Percentiles rank a stretch among this genome's conserved stretches.
Evolutionary conservation across 2,113 vertebrate genomes (phyloP).

Genomic region (Calcarius ornatus): DNA sequence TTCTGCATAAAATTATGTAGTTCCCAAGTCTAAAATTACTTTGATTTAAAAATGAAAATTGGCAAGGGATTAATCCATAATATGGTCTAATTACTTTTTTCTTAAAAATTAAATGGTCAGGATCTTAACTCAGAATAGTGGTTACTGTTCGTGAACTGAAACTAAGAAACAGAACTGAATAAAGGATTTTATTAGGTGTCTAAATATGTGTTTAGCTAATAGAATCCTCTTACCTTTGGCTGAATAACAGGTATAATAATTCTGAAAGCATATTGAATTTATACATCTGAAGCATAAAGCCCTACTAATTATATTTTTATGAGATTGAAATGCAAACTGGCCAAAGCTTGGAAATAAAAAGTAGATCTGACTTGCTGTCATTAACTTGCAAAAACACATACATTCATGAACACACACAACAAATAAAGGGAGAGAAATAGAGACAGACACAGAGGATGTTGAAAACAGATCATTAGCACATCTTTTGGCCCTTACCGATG

Average conservation of each 20-base stretch:
- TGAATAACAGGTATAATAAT: constrained; percentile 58
- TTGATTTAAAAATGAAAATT: constrained; percentile 65
- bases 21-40: constrained; percentile 64
- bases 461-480: background rate
- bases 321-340: constrained; percentile 57
- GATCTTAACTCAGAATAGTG: constrained; percentile 48
- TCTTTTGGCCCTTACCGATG: constrained; percentile 9
- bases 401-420: background rate
- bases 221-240: constrained; percentile 55
- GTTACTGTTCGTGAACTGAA: constrained; percentile 47
- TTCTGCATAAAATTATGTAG: constrained; percentile 57
- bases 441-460: background rate
- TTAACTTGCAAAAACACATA: constrained; percentile 7
- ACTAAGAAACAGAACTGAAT: constrained; percentile 34
- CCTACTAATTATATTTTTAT: constrained; percentile 44
- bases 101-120: constrained; percentile 65
- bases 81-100: constrained; percentile 60
- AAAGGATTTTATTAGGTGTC: constrained; percentile 45
- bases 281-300: constrained; percentile 31
- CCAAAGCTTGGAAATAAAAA: constrained; percentile 46
- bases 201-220: constrained; percentile 68
- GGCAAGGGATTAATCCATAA: constrained; percentile 66
- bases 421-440: background rate
- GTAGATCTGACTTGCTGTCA: constrained; percentile 29
- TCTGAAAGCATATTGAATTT: constrained; percentile 57